Conservation (phyloP, 2,797 vertebrate species). For the Alectoris magna region DNA sequence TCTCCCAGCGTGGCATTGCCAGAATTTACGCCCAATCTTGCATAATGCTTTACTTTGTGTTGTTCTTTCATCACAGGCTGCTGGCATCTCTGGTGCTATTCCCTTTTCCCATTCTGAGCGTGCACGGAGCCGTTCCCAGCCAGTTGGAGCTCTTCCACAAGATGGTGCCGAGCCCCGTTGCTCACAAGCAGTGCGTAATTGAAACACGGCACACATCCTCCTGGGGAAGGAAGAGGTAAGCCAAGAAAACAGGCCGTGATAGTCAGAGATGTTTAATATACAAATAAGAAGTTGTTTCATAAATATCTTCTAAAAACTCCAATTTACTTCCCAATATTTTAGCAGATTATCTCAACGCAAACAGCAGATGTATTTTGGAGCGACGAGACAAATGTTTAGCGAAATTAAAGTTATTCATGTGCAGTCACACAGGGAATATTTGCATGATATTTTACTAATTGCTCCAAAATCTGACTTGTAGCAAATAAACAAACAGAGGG, state of each 20-base stretch:
- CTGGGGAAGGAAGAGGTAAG: not conserved
- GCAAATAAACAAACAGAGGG: conserved; percentile 70
- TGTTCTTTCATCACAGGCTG: not conserved
- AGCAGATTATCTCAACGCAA: conserved; percentile 78
- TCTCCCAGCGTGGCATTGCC: not conserved
- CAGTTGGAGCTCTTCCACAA: conserved; percentile 59
- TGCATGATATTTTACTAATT: conserved; percentile 84
- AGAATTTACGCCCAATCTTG: not conserved
- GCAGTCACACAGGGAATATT: conserved; percentile 82
- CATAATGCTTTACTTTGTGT: not conserved
- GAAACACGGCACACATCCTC: conserved; percentile 47
- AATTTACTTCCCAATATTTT: conserved; percentile 76
- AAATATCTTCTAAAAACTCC: conserved; percentile 78
- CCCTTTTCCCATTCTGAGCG: not conserved
- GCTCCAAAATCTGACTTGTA: conserved; percentile 78
- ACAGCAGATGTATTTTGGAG: conserved; percentile 80
- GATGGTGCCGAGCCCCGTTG: conserved; percentile 23
- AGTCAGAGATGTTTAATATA: conserved; percentile 71
- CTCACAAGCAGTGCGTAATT: conserved; percentile 22
- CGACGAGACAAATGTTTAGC: conserved; percentile 74
- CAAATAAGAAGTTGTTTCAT: conserved; percentile 75
- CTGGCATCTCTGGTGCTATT: conserved; percentile 6
- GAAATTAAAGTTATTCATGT: conserved; percentile 79
- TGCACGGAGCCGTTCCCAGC: not conserved
- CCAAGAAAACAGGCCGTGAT: conserved; percentile 39